Base-by-base conservation (phyloP, 2,888 invertebrate species). In the Yponomeuta evonymella region DNA sequence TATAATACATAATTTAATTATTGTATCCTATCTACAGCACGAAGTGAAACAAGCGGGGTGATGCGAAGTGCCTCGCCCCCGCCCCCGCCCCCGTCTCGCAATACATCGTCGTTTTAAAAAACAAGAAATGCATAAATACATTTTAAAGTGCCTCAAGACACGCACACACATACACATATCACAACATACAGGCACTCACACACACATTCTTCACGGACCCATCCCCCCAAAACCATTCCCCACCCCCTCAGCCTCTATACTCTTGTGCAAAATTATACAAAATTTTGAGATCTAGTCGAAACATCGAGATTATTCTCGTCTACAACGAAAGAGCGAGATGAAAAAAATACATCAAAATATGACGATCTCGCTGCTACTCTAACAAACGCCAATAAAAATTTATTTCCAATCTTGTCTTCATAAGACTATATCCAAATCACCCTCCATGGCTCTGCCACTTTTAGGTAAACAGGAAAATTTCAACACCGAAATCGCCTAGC, bases 61-160 rank as follows among this genome's bases (percentile, higher is more conserved):
- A 58, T 58, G 51, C 51, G 51, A 12, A 58, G 51, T 15, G 51
- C 51, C 51, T 2, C 51, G 51, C 51, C 51, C 51, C 15, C 51
- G 51, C 51, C 51, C 12, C 51, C 11, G 11, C 51, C 51, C 11
- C 23, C 23, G 23, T 23, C 23, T 1, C 51, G 51, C 51, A 2
- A 12, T 15, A 58, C 51, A 15, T 58, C 51, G 51, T 58, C 15
- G 15, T 15, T 58, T 58, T 58, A 75, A 79, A 80, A 76, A 76
- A 79, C 79, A 83, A 75, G 78, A 86, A 85, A 87, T 84, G 83
- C 83, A 83, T 83, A 87, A 86, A 87, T 85, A 84, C 81, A 83
- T 73, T 72, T 71, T 58, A 58, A 58, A 58, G 51, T 58, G 51
- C 51, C 51, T 58, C 2, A 58, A 12, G 51, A 58, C 76, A 75